Conservation (phyloP, 2,888 invertebrate genomes). For the Caenorhabditis sulstoni region DNA sequence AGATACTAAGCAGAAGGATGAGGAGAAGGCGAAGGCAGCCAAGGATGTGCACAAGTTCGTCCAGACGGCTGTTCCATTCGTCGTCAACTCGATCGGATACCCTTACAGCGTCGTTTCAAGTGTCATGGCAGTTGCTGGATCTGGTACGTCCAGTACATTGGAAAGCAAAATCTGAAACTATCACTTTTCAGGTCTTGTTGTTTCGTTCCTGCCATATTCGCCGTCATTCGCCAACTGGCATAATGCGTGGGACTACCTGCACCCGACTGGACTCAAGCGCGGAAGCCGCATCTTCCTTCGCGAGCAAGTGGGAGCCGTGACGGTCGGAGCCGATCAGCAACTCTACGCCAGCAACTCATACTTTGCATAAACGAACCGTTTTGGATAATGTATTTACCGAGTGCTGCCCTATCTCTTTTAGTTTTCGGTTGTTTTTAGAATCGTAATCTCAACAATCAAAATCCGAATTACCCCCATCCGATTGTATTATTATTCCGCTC, state of each 20-base stretch:
- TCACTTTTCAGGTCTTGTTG: conserved; percentile 83
- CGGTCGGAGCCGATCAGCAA: conserved; percentile 75
- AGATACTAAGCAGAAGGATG: conserved; percentile 60
- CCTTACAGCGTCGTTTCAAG: conserved; percentile 88
- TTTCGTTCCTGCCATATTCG: conserved; percentile 90
- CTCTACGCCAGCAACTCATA: conserved; percentile 78
- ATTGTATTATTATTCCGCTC: neutral
- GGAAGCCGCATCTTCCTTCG: conserved; percentile 78
- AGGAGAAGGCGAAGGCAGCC: conserved; percentile 58
- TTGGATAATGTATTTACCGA: conserved; percentile 38
- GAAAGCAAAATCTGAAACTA: neutral
- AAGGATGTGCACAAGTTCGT: conserved; percentile 68
- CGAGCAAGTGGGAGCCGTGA: conserved; percentile 77
- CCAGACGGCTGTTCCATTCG: conserved; percentile 84
- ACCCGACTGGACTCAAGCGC: conserved; percentile 74
- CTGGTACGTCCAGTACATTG: conserved; percentile 42
- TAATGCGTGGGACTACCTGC: conserved; percentile 89
- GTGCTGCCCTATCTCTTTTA: conserved; percentile 20
- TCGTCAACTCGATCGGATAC: conserved; percentile 91
- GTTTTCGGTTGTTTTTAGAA: conserved; percentile 46
- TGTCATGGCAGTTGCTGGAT: conserved; percentile 71
- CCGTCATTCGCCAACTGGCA: conserved; percentile 89
- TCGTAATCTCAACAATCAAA: neutral
- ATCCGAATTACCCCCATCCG: conserved; percentile 5
- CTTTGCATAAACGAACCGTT: conserved; percentile 63